A percentile compares a stretch with the other conserved stretches of the same genome.
Conservation (phyloP, 2,888 invertebrate species). For the Ecliptopera silaceata region DNA sequence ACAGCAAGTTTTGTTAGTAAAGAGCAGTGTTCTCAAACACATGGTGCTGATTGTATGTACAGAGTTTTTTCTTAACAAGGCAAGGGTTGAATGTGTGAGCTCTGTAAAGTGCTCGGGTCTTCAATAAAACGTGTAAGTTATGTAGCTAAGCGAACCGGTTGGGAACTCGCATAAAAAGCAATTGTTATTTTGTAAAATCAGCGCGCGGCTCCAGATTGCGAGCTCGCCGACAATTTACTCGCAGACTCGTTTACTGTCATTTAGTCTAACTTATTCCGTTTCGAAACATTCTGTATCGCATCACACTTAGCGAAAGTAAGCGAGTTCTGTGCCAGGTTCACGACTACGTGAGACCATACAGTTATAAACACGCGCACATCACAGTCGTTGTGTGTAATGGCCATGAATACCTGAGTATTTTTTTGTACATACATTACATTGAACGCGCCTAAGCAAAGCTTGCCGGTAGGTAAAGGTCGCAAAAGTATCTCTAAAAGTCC, state of each 20-base stretch:
- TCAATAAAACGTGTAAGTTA: constrained; percentile 26
- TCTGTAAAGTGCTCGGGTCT: constrained; percentile 17
- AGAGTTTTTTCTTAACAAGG: constrained; percentile 15
- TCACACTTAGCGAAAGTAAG: constrained; percentile 3
- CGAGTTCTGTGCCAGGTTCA: neutral
- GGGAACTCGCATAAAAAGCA: constrained; percentile 27
- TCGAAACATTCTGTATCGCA: constrained; percentile 3
- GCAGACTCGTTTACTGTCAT: constrained; percentile 10
- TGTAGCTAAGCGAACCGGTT: constrained; percentile 10
- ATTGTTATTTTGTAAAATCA: constrained; percentile 30
- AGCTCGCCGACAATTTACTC: neutral
- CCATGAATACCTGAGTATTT: too few species aligned
- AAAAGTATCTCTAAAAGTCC: neutral
- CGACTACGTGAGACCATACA: neutral
- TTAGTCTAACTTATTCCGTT: constrained; percentile 17
- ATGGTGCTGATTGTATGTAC: neutral
- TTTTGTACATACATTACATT: too few species aligned
- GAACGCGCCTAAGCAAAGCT: neutral
- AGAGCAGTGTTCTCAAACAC: neutral
- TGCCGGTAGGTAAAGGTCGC: neutral
- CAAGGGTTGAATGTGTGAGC: constrained; percentile 8
- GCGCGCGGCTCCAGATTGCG: constrained; percentile 14
- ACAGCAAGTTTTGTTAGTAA: neutral
- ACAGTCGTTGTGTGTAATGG: too few species aligned
- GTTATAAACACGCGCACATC: too few species aligned